These are phyloP conservation scores for Theonella swinhoei DNA, from an alignment of 37 sponge, comb jelly and placozoan species.

Conservation along the genomic window DNA sequence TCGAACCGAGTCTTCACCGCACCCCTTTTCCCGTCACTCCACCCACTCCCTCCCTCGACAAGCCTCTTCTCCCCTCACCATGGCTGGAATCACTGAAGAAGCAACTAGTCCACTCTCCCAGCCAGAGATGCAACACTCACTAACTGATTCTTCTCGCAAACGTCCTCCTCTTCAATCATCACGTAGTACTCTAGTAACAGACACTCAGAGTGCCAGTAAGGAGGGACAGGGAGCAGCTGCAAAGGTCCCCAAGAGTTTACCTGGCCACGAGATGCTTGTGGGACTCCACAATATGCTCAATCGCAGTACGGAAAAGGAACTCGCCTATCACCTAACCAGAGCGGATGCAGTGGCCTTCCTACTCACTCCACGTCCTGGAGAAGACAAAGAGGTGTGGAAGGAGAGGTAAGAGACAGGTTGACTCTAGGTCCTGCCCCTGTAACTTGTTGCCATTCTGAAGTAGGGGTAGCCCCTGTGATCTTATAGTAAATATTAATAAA, in stretches of 20 bases:
- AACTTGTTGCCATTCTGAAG: background rate
- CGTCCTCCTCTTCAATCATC: background rate
- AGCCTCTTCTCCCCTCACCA: constrained; percentile 4
- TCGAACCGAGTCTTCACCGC: constrained; percentile 24
- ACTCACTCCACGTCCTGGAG: constrained; percentile 68
- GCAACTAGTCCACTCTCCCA: background rate
- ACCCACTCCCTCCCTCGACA: constrained; percentile 2
- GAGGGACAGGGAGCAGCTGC: background rate
- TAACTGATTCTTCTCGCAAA: background rate
- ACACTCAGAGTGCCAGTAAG: background rate
- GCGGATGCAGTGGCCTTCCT: constrained; percentile 72
- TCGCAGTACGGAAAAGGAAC: constrained; percentile 39
- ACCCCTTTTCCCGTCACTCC: constrained; percentile 29
- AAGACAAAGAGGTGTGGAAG: constrained; percentile 51
- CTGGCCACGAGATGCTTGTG: constrained; percentile 37
- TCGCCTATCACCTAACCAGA: constrained; percentile 67
- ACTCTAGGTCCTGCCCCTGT: background rate
- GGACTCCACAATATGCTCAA: constrained; percentile 35
- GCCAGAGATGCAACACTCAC: constrained; percentile 1
- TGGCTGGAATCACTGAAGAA: background rate
- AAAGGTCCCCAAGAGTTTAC: constrained; percentile 37
- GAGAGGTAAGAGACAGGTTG: constrained; percentile 43
- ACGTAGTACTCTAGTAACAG: background rate
- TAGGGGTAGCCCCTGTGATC: background rate
- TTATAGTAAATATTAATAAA: background rate